Percentiles rank a stretch among this genome's conserved stretches.
These are phyloP conservation scores for Schizaphis graminum DNA, from an alignment of 2,888 invertebrate species.

Conservation along the genomic window DNA sequence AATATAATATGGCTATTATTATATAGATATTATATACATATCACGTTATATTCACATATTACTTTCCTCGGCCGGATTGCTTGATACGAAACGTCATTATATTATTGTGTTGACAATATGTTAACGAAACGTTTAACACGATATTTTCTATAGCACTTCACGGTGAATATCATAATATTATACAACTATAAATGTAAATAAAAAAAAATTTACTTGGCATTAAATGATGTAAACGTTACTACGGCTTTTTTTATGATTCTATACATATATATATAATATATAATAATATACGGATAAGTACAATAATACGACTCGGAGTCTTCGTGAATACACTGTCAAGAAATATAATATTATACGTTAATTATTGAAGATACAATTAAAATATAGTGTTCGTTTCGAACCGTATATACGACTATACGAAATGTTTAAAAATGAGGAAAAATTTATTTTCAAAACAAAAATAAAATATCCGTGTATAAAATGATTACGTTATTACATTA, in stretches of 20 bases:
- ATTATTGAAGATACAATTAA: background rate
- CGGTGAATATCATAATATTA: background rate
- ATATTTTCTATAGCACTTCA: constrained; percentile 3
- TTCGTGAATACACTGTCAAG: background rate
- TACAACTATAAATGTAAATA: background rate
- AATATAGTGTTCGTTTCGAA: background rate
- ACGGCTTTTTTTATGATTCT: background rate
- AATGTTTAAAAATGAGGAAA: background rate
- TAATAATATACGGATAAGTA: background rate
- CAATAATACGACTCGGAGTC: background rate
- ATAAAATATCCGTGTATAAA: background rate
- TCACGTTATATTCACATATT: too few species aligned
- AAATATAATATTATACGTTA: background rate
- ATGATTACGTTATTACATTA: background rate
- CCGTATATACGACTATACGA: background rate
- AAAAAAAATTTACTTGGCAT: background rate
- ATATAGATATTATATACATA: too few species aligned
- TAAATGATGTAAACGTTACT: background rate
- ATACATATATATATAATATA: background rate
- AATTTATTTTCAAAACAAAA: background rate
- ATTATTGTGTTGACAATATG: background rate
- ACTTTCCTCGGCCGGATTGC: background rate
- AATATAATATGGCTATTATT: background rate
- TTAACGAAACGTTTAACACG: background rate
- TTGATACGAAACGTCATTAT: background rate